Conservation (phyloP, 2,888 invertebrate species). For the Oxytorus armatus region DNA sequence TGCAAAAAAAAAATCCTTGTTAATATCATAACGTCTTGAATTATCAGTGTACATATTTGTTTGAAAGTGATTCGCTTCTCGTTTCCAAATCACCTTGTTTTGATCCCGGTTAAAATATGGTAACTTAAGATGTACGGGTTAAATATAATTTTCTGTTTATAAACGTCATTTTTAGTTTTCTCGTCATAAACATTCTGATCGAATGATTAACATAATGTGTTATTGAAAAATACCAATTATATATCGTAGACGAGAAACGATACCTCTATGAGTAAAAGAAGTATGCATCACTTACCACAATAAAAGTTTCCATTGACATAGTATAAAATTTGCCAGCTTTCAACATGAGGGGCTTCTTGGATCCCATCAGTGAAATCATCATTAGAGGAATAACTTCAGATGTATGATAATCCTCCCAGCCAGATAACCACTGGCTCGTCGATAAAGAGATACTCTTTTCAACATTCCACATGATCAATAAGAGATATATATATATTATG, state of each 20-base stretch:
- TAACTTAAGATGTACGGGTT: too few relatives aligned
- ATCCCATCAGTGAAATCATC: constrained; percentile 72
- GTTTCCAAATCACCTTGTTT: too few relatives aligned
- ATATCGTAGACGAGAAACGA: too few relatives aligned
- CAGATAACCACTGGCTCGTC: constrained; percentile 74
- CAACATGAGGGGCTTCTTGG: constrained; percentile 69
- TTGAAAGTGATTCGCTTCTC: too few relatives aligned
- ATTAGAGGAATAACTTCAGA: constrained; percentile 62
- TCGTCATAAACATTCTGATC: too few relatives aligned
- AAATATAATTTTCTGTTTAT: too few relatives aligned
- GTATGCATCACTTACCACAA: constrained; percentile 66
- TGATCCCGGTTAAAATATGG: too few relatives aligned
- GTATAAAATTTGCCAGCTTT: constrained; percentile 75
- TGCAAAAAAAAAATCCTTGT: neutral
- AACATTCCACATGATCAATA: constrained; percentile 11
- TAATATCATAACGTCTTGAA: neutral
- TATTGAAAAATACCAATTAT: too few relatives aligned
- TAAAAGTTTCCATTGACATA: constrained; percentile 76
- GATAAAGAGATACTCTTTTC: constrained; percentile 61
- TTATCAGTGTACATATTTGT: too few relatives aligned
- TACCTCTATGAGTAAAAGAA: too few relatives aligned
- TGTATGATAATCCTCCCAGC: constrained; percentile 71
- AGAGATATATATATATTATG: neutral
- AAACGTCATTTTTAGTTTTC: too few relatives aligned
- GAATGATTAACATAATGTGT: too few relatives aligned